Evolutionary conservation across 64 coral and sea anemone genomes (phyloP), one percentile per base, ranked within the genome.

Genomic region (Stylophora pistillata): DNA sequence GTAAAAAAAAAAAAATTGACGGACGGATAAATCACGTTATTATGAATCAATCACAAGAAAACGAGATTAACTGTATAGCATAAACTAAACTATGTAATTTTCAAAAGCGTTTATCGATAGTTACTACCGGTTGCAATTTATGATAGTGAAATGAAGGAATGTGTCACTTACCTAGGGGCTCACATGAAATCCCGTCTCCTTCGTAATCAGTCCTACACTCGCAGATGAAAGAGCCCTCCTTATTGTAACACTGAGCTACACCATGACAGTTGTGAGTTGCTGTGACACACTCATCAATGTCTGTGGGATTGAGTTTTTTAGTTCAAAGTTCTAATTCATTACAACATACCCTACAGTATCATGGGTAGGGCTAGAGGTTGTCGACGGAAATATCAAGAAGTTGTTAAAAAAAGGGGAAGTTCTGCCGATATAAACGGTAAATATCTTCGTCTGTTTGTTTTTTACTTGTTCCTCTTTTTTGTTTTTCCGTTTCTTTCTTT

Each of bases 251-350:
- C 32, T 76, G 37, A 76, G 73, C 73, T 20, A 76, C 73, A 9
- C 73, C 73, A 41, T 76, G 73, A 76, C 73, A 76, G 73, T 76
- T 76, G 73, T 76, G 73, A 53, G 73, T 76, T 9, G 14, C 5
- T 20, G 32, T 47, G 12, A 4, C 30, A 47, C 73, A 76, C 53
- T 76, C 73, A 53, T 76, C 73, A 14, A 76, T 76, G 13, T 76
- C 73, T 76, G 73, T 47, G 37, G 7, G 29, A 76, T 52, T 3
- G 32, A 47, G 47, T 17, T 13, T 10, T 31, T 76, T 30, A 47
- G 13, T 53, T 47, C 37, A 47, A 47, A 47, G 37, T 47, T 47
- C 1, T 47, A 47, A 47, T 47, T 47, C 37, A 47, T 47, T 4
- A 47, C 37, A 47, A 47, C 37, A 47, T 4, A 47, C 37, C 37